A percentile compares a stretch with the other conserved stretches of the same genome.
Conservation (phyloP, 2,113 vertebrate genomes). For the Chiloscyllium plagiosum region DNA sequence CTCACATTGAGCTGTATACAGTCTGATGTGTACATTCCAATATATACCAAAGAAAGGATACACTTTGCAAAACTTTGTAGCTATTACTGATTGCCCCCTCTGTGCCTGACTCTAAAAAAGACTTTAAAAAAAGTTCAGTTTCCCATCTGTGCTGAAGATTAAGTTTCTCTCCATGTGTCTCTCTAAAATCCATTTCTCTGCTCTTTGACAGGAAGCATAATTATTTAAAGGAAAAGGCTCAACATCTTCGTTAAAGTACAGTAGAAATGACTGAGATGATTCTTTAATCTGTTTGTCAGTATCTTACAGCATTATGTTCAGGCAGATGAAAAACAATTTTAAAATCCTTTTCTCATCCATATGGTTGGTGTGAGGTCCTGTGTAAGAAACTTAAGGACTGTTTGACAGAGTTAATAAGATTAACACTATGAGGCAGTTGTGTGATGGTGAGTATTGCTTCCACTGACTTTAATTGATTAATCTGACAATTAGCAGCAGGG, state of each 20-base stretch:
- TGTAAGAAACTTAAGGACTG: not conserved
- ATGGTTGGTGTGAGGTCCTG: not conserved
- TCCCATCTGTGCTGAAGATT: not conserved
- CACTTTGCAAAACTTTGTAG: not conserved
- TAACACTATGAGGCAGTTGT: not conserved
- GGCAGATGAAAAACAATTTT: not conserved
- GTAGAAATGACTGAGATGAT: not conserved
- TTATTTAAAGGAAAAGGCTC: not conserved
- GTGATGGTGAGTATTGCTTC: not conserved
- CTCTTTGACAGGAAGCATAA: not conserved
- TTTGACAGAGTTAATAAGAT: not conserved
- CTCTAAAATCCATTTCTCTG: not conserved
- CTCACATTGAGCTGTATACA: no score
- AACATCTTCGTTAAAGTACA: not conserved
- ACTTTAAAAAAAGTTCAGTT: not conserved
- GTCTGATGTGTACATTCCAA: no score
- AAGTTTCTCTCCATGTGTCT: not conserved
- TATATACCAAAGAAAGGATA: not conserved
- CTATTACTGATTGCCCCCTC: not conserved
- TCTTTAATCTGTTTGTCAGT: not conserved
- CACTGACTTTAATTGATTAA: not conserved
- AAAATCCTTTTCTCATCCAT: not conserved
- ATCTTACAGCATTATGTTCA: not conserved
- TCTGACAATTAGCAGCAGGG: not conserved
- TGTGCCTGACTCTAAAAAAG: no score